Conservation (phyloP, 2,113 vertebrate genomes). For the Eublepharis macularius region DNA sequence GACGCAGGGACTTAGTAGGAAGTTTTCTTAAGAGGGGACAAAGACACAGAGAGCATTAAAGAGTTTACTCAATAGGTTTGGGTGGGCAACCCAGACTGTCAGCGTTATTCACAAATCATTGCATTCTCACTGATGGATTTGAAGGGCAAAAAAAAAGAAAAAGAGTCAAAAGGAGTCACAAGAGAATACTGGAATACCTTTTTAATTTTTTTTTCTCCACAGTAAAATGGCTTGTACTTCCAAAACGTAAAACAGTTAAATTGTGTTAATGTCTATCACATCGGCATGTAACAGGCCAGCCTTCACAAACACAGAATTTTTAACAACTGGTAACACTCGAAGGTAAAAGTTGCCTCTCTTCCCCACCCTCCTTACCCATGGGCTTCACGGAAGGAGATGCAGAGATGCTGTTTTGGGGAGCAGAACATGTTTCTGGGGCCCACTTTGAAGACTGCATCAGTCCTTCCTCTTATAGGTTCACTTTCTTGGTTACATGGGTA, state of each 20-base stretch:
- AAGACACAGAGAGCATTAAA: not conserved
- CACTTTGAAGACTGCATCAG: not conserved
- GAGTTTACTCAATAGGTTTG: not conserved
- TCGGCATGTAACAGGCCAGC: conserved; percentile 69
- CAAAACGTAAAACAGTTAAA: conserved; percentile 77
- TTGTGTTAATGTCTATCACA: conserved; percentile 67
- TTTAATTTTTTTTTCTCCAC: conserved; percentile 69
- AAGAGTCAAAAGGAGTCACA: conserved; percentile 50
- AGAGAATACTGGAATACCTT: conserved; percentile 60
- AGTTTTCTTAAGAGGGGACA: not conserved
- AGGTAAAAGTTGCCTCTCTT: conserved; percentile 35
- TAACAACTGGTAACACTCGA: conserved; percentile 60
- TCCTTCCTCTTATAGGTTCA: not conserved
- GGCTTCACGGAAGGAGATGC: not conserved
- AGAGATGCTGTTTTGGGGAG: not conserved
- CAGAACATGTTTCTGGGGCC: not conserved
- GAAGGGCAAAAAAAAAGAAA: not conserved
- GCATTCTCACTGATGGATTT: conserved; percentile 11
- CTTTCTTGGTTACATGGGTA: not conserved
- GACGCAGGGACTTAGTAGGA: not conserved
- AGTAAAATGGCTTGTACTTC: conserved; percentile 83
- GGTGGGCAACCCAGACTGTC: not conserved
- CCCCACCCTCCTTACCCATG: fast-evolving
- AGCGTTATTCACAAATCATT: not conserved
- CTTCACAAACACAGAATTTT: conserved; percentile 74